These are phyloP conservation scores for Cochlearius cochlearius DNA, from an alignment of 2,113 vertebrate species.

Conservation along the genomic window DNA sequence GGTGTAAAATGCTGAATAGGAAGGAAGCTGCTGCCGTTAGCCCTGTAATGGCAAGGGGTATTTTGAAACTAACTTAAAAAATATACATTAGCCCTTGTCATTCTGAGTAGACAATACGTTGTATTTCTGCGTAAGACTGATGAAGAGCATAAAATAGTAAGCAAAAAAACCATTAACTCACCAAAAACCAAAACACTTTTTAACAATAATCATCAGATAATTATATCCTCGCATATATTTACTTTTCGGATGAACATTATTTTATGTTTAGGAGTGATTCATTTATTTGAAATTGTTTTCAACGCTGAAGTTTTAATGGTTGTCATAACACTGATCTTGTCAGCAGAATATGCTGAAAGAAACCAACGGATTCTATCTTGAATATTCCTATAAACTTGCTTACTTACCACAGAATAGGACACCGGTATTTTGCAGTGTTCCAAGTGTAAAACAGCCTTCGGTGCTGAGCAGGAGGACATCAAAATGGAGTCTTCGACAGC, in stretches of 20 bases:
- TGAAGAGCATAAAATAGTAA: not conserved
- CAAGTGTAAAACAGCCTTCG: not conserved
- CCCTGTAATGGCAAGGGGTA: not conserved
- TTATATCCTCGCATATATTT: not conserved
- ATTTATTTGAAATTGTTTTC: not conserved
- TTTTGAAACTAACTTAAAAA: not conserved
- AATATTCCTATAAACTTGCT: not conserved
- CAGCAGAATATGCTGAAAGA: not conserved
- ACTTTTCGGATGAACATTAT: not conserved
- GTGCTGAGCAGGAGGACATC: not conserved
- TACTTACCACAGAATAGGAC: not conserved
- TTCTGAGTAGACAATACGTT: not conserved
- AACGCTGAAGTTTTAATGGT: not conserved
- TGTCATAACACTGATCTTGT: not conserved
- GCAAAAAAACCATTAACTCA: not conserved
- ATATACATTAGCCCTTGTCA: not conserved
- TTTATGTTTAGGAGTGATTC: not conserved
- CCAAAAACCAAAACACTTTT: not conserved
- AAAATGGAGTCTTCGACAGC: not conserved
- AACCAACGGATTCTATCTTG: not conserved
- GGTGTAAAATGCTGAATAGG: not conserved
- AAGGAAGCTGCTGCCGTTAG: not conserved
- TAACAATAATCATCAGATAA: not conserved
- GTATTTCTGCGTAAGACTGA: not conserved
- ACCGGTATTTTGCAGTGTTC: not conserved